Conservation (phyloP, 2,797 vertebrate species). For the Lutra lutra region DNA sequence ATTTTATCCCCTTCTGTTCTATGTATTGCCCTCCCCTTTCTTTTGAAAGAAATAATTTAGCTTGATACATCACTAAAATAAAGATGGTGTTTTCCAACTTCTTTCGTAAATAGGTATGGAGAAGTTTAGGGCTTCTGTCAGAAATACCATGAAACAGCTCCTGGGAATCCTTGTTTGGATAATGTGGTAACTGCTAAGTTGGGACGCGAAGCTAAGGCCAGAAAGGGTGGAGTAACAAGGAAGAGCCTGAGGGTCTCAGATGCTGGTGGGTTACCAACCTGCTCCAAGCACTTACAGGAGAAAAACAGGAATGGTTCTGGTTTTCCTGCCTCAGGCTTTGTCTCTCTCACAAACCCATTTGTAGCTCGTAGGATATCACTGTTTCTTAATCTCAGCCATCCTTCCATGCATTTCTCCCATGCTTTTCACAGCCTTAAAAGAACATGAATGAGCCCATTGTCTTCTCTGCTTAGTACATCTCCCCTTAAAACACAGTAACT, state of each 20-base stretch:
- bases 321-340: background rate
- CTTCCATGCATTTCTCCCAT: background rate
- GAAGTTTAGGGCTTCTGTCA: background rate
- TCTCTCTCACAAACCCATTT: background rate
- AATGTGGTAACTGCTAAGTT: background rate
- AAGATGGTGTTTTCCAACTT: background rate
- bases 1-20: background rate
- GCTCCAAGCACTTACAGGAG: background rate
- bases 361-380: background rate
- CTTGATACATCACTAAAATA: background rate
- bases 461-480: background rate
- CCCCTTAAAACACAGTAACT: background rate
- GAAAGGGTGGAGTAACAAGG: background rate
- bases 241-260: background rate
- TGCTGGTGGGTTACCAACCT: accelerated
- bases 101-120: background rate
- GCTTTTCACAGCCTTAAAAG: background rate
- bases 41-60: background rate
- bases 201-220: background rate
- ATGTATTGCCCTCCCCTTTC: background rate
- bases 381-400: background rate
- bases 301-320: background rate
- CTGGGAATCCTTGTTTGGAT: background rate
- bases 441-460: background rate
- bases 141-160: background rate